phyloP scores from a whole-genome alignment of 2,797 vertebrate species.

The Coranthus polyacanthus region DNA sequence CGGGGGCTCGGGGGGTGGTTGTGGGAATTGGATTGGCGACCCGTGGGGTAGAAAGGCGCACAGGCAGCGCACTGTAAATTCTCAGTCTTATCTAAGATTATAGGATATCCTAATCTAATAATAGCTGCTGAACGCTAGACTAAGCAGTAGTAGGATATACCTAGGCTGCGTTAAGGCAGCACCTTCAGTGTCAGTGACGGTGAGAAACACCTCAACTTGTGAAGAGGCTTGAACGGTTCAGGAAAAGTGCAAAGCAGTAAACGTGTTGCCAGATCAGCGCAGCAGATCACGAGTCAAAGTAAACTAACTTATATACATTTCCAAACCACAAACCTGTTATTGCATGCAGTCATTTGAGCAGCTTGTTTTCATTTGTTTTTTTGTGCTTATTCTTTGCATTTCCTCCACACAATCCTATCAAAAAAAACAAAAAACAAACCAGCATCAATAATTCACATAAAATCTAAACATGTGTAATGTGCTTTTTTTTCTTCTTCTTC shows the following conservation, averaged over 20 bases:
- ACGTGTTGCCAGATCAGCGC: not conserved
- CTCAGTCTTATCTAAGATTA: conserved; percentile 67
- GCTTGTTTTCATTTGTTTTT: too few species aligned
- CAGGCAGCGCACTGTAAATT: conserved; percentile 32
- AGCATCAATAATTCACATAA: not conserved
- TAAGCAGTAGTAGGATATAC: conserved; percentile 46
- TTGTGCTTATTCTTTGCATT: too few species aligned
- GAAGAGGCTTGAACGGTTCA: not conserved
- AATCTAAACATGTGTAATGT: not conserved
- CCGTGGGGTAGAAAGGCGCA: conserved; percentile 24
- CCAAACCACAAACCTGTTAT: too few species aligned
- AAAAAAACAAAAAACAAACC: not conserved
- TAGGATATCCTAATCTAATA: conserved; percentile 69
- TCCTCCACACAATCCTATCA: too few species aligned
- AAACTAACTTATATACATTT: too few species aligned
- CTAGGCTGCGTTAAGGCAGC: conserved; percentile 16
- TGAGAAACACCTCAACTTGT: conserved; percentile 8
- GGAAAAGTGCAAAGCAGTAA: conserved; percentile 2
- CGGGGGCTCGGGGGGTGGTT: conserved; percentile 3
- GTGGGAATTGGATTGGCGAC: conserved; percentile 40
- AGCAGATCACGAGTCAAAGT: not conserved
- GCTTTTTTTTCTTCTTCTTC: too few species aligned
- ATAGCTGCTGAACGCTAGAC: conserved; percentile 54
- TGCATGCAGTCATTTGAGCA: too few species aligned
- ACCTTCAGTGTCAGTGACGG: conserved; percentile 3